Evolutionary conservation across 2,797 vertebrate genomes (phyloP), one percentile per base, ranked within the genome.

Genomic region (Rousettus madagascariensis): DNA sequence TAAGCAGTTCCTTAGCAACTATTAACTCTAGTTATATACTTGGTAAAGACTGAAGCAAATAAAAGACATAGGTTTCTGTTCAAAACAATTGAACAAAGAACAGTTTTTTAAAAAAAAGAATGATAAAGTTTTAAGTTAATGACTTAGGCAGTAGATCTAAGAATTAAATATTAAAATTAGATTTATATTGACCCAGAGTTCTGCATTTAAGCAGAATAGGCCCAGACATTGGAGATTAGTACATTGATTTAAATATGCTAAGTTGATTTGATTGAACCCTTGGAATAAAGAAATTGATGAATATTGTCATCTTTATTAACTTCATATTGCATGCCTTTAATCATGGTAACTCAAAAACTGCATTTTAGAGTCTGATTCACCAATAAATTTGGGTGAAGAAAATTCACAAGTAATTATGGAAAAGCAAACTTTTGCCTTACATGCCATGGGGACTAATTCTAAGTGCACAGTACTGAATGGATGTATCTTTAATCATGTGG

Each of bases 401-500:
- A 90, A 65, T 36, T 53, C 55, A 83, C 75, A 46, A 38, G 16
- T 93, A 41, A 61, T 90, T 79, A 26, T 5, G 46, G 26, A 36
- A 15, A 66, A 66, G 30, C n/a, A 69, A 38, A 33, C 72, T 49
- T 74, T 61, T 91, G 69, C 79, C 77, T 93, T 88, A 2, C 2
- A 30, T 15, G 5, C 61, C 16, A 1, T 12, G 33, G 72, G 30
- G 28, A 41, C 33, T 82, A 11, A 38, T 71, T 78, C 26, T 71
- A 38, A 82, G 68, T 9, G 0, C 80, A 4, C 16, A 6, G 16
- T 5, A 4, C 51, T 38, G 85, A 97, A 61, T 87, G 72, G 63
- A n/a, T 96, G 36, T 71, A 71, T 86, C 93, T 97, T 95, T 94
- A 90, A 86, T 97, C 95, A 96, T 86, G 93, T 94, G 96, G 91